Base-by-base conservation (phyloP, 2,797 vertebrate species). In the Tenualosa thibaudeaui region DNA sequence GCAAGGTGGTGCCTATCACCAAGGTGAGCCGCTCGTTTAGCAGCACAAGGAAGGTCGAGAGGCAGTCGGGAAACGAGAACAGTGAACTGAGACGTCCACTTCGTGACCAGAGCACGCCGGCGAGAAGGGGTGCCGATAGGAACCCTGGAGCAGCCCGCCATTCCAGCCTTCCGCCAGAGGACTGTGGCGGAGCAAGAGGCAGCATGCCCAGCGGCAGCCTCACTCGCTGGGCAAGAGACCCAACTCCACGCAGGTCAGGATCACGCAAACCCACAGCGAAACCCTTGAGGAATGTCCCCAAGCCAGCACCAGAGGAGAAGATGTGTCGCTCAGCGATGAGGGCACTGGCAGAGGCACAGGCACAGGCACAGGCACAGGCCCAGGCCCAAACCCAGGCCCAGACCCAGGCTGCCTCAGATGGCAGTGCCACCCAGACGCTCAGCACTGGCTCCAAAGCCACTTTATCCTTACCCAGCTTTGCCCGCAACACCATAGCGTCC, bases 1-100 rank as follows among this genome's bases (percentile, higher is more conserved):
- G 97, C 81, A 99, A 97, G 87, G 97, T 99, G 2, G 96, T 99
- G 54, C 98, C 98, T 58, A 97, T 99, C 86, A 95, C 94, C 88
- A 97, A 96, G 86, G 91, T 94, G 1, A 94, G 89, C 82, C 93
- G 96, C 89, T 90, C 94, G 0, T 85, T 90, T 0, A 95, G 92
- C 85, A 92, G 81, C 37, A 2, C 89, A 56, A 98, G 95, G 90
- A 93, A 94, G 83, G 85, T 91, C 0, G 97, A 98, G 88, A 94
- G 62, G 78, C 84, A 87, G 0, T 19, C 86, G 3, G 84, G 50
- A 22, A 91, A 94, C 5, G 96, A 97, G 15, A 2, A 82, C 0
- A 86, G 84, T 5, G 97, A 96, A 54, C 49, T 91, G 0, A 94
- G 89, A 0, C 91, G 92, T 83, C 90, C 95, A 0, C 93, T 94